Base-by-base conservation (phyloP, 2,113 vertebrate genomes). In the Orthochromis indermauri region DNA sequence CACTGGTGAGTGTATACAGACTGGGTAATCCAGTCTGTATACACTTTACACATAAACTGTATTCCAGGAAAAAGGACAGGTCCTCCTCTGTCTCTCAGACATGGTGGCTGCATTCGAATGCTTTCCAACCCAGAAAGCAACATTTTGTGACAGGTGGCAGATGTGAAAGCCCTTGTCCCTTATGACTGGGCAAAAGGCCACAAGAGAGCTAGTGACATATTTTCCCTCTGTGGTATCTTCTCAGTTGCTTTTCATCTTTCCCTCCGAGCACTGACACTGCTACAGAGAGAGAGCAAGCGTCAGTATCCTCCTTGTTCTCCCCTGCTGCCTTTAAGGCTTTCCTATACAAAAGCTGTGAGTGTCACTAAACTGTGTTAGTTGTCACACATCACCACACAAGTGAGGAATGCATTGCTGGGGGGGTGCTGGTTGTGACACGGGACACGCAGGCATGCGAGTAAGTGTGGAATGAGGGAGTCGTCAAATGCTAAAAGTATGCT, bases 351-450 rank as follows among this genome's bases (percentile, higher is more conserved):
- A 83, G 92, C 89, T 82, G 86, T 90, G 90, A 93, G 90, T 94
- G 91, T 90, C 93, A 94, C 92, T 93, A 92, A 93, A 93, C 93
- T 84, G 86, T 90, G 92, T 95, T 90, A 91, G 90, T 93, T 94
- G 93, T 96, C 94, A 92, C 93, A 94, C 93, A 92, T 95, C 92
- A 88, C 80, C 91, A 93, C 84, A 88, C 84, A 76, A 89, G 88
- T 88, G 86, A 93, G 91, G 90, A 93, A 90, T 93, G 87, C 68
- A 40, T 80, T 47, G 90, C 90, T 90, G 61, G 51, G 13, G 2
- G 63, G 33, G 33, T 5, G 78, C 78, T 61, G 73, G 76, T 59
- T 82, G 88, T 91, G 88, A 91, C 87, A 88, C 42, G 89, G 91
- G 92, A 91, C 91, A 83, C 86, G 83, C 84, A 89, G 89, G 86